Conservation (phyloP, 35 echinoderm and acorn worm genomes). For the Diadema setosum region DNA sequence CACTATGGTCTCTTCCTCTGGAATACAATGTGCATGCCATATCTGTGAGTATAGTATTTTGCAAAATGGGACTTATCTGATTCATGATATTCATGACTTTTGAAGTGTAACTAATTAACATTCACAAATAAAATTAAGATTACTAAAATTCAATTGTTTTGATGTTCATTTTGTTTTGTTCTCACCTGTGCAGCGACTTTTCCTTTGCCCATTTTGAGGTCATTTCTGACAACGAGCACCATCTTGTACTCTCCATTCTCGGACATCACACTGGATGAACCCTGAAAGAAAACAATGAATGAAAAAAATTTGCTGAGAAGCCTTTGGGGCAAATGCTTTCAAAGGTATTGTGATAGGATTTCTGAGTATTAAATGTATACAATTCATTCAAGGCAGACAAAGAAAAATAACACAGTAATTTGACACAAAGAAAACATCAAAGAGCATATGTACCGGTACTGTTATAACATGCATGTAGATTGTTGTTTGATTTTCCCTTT, state of each 20-base stretch:
- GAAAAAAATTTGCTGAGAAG: not conserved
- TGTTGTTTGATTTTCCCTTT: no score
- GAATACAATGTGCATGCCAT: no score
- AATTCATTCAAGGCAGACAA: not conserved
- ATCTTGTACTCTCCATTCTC: slow-evolving; percentile 88
- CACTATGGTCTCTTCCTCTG: no score
- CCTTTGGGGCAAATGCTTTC: not conserved
- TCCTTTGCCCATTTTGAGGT: slow-evolving; percentile 95
- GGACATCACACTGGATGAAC: slow-evolving; percentile 38
- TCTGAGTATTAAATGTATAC: not conserved
- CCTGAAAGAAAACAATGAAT: not conserved
- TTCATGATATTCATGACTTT: no score
- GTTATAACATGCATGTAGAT: no score
- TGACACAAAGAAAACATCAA: not conserved
- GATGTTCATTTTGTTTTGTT: not conserved
- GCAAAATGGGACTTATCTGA: no score
- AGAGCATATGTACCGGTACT: not conserved
- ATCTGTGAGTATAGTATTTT: no score
- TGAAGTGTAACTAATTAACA: no score
- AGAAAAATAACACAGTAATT: not conserved
- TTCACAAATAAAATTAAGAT: no score
- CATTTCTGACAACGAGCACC: slow-evolving; percentile 88
- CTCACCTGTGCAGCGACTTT: slow-evolving; percentile 99
- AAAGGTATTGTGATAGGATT: not conserved
- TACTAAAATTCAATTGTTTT: no score